Conservation (phyloP, 2,113 vertebrate species). For the Xiphorhynchus elegans region DNA sequence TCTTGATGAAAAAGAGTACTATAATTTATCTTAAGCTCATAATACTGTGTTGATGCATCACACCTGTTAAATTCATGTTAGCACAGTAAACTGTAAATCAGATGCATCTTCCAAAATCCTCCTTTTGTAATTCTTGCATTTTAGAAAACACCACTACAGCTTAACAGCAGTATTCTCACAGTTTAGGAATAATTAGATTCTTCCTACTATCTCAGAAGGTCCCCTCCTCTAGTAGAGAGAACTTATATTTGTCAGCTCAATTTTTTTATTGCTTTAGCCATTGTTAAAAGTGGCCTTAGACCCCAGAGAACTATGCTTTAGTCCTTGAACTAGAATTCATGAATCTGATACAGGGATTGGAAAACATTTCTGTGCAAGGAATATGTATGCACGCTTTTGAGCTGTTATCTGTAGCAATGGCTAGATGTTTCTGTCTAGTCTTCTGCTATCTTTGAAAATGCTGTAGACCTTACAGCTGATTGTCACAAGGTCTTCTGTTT, state of each 20-base stretch:
- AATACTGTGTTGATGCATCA: background rate
- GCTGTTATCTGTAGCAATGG: background rate
- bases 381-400: background rate
- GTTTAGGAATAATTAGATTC: background rate
- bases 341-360: background rate
- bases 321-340: background rate
- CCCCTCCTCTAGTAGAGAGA: background rate
- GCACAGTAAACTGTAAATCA: background rate
- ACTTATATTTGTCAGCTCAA: background rate
- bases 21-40: background rate
- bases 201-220: background rate
- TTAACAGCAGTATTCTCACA: background rate
- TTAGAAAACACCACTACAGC: background rate
- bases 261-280: background rate
- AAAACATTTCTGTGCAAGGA: background rate
- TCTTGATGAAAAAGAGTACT: slow-evolving; percentile 15
- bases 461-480: background rate
- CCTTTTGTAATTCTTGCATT: background rate
- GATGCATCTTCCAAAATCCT: background rate
- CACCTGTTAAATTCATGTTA: background rate
- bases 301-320: background rate
- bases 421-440: background rate
- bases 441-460: background rate
- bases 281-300: background rate
- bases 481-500: background rate